Base-by-base conservation (phyloP, 2,888 invertebrate species). In the Hirudinaria manillensis region DNA sequence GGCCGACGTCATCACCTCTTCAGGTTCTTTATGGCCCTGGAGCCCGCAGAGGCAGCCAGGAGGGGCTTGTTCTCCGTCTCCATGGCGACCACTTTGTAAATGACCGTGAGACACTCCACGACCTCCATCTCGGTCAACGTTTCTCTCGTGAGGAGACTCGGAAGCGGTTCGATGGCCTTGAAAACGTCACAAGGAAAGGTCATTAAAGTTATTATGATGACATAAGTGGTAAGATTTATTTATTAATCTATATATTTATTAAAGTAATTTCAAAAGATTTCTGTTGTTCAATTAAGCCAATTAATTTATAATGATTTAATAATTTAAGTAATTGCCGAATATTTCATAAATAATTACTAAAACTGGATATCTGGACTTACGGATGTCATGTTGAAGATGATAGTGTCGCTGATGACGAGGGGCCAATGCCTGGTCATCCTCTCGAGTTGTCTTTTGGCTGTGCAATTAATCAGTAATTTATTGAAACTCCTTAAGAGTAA, bases 31-130 rank as follows among this genome's bases (percentile, higher is more conserved):
- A 77, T 38, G 75, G 76, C 45, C 34, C 72, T 67, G 24, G 27
- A 21, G 16, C 71, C 75, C 1, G 75, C 24, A 24, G 70, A 36
- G 6, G 90, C 90, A 0, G 92, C 86, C 0, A 92, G 89, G 0
- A 95, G 88, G 55, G 91, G 88, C 82, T 94, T 94, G 82, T 93
- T 92, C 68, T 93, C 90, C 0, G 91, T 89, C 84, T 95, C 94
- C 85, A 92, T 89, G 16, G 89, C 89, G 0, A 94, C 89, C 0
- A 96, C 86, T 77, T 91, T 90, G 79, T 91, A 91, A 76, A 96
- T 90, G 19, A 93, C 91, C 82, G 91, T 92, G 79, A 92, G 91
- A 81, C 94, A 95, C 74, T 92, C 90, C 32, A 92, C 87, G 29
- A 93, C 90, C 81, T 96, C 94, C 3, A 92, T 92, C n/a, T 92